Evolutionary conservation across 2,888 invertebrate genomes (phyloP).

Genomic region (Metopia argyrocephala): DNA sequence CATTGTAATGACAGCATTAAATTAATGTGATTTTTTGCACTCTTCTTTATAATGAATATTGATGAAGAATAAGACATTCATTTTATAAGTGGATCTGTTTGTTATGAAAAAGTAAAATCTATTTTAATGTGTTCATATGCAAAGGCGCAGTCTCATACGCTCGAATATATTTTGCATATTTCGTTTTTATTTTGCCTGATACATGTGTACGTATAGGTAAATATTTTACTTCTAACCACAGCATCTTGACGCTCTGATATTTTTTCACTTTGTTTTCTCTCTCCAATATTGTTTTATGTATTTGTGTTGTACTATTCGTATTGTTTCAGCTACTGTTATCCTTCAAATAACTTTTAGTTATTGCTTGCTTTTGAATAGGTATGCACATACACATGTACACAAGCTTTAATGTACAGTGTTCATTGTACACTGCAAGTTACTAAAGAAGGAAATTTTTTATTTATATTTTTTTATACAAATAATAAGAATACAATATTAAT

Average conservation of each 20-base stretch:
- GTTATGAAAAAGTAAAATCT: neutral
- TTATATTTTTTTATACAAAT: too few relatives aligned
- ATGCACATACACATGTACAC: too few relatives aligned
- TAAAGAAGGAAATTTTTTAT: too few relatives aligned
- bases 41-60: slow-evolving; percentile 7
- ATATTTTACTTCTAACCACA: slow-evolving; percentile 18
- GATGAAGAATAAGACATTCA: neutral
- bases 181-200: neutral
- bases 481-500: too few relatives aligned
- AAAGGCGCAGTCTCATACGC: neutral
- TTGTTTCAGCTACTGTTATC: too few relatives aligned
- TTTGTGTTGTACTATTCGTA: too few relatives aligned
- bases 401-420: too few relatives aligned
- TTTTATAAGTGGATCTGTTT: neutral
- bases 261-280: too few relatives aligned
- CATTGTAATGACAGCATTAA: neutral
- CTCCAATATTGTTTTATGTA: too few relatives aligned
- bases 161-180: neutral
- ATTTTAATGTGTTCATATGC: neutral
- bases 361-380: neutral
- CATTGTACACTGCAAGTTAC: too few relatives aligned
- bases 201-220: too few relatives aligned
- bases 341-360: too few relatives aligned
- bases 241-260: neutral
- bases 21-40: neutral